phyloP scores from a whole-genome alignment of 2,888 invertebrate genomes.

The Hypena proboscidalis region DNA sequence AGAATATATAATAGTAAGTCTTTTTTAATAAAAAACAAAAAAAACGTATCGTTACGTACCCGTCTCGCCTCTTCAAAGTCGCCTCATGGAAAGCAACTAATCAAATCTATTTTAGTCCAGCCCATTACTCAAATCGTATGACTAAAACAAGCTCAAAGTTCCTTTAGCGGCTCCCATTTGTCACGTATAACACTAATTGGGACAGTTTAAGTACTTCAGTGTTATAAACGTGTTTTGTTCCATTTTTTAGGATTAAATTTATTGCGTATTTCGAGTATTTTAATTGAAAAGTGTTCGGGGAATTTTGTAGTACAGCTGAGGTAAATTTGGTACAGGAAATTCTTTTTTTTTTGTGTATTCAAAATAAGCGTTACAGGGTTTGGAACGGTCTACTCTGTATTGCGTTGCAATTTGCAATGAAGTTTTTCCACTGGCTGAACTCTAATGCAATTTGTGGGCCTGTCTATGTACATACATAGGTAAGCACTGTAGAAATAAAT shows the following conservation, averaged over 20 bases:
- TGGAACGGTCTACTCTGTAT: too few relatives aligned
- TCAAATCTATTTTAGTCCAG: constrained; percentile 72
- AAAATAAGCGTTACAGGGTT: not conserved
- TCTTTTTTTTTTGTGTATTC: not conserved
- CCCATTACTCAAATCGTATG: constrained; percentile 74
- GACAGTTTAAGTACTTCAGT: constrained; percentile 47
- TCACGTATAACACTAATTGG: constrained; percentile 61
- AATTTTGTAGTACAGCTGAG: constrained; percentile 2
- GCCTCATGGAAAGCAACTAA: constrained; percentile 56
- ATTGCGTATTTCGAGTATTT: constrained; percentile 26
- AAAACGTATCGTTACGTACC: constrained; percentile 34
- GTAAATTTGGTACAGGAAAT: not conserved
- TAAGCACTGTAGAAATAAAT: too few relatives aligned
- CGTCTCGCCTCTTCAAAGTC: constrained; percentile 38
- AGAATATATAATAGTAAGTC: too few relatives aligned
- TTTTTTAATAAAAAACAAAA: not conserved
- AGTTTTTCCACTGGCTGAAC: too few relatives aligned
- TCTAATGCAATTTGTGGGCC: too few relatives aligned
- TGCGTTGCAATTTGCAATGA: too few relatives aligned
- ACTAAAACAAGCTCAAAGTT: constrained; percentile 66
- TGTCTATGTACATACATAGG: too few relatives aligned
- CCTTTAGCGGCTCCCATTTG: constrained; percentile 58
- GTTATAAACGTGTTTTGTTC: constrained; percentile 39
- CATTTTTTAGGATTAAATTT: constrained; percentile 32
- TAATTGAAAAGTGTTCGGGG: constrained; percentile 22